A percentile compares a stretch with the other conserved stretches of the same genome.
Evolutionary conservation across 1,140 invertebrate species (phyloP).

Genomic region (Drosophila ercepeae): DNA sequence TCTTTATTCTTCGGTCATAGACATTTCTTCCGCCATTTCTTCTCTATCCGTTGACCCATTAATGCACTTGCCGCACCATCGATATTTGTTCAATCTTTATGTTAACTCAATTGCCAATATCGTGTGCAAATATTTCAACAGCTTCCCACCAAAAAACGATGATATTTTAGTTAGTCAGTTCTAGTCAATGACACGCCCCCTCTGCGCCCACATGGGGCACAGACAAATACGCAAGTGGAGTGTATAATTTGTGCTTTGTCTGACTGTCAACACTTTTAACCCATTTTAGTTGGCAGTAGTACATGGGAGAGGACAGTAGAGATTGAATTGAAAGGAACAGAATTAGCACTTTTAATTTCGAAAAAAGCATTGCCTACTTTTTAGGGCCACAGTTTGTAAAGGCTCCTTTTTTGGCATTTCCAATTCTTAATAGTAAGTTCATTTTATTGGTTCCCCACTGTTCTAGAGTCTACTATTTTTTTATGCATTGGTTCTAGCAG

Average conservation of each 20-base stretch:
- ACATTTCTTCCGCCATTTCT: slow-evolving; percentile 21
- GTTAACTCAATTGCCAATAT: slow-evolving; percentile 80
- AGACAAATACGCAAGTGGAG: slow-evolving; percentile 54
- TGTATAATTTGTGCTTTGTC: slow-evolving; percentile 79
- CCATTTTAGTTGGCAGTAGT: slow-evolving; percentile 66
- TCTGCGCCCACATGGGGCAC: slow-evolving; percentile 7
- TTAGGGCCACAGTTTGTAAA: neutral
- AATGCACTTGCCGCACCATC: slow-evolving; percentile 39
- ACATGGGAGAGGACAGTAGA: slow-evolving; percentile 30
- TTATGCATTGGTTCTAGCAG: neutral
- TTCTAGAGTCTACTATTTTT: neutral
- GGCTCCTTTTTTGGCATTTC: neutral
- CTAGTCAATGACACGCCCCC: slow-evolving; percentile 48
- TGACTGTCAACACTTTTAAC: slow-evolving; percentile 81
- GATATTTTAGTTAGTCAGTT: slow-evolving; percentile 63
- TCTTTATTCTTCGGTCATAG: slow-evolving; percentile 44
- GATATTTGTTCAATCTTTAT: slow-evolving; percentile 67
- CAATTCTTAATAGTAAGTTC: neutral
- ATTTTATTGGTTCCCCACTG: neutral
- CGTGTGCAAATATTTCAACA: slow-evolving; percentile 78
- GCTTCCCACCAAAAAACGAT: slow-evolving; percentile 38
- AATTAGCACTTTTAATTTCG: neutral
- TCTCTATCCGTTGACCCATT: slow-evolving; percentile 22
- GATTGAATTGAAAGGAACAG: neutral
- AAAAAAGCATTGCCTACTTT: neutral